Conservation (phyloP, 2,888 invertebrate species). For the Drosophila basisetae region DNA sequence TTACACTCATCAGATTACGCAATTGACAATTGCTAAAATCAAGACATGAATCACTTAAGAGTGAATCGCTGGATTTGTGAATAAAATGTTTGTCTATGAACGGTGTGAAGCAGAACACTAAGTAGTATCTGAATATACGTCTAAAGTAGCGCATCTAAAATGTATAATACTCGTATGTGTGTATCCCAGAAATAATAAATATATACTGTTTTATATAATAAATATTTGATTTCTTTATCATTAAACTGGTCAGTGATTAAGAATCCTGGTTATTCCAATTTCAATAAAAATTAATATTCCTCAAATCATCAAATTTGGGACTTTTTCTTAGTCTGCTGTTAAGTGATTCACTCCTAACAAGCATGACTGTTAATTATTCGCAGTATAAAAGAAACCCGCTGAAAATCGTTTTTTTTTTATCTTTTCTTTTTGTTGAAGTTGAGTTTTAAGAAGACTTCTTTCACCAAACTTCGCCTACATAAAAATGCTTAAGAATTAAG, state of each 20-base stretch:
- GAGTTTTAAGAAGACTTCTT: constrained; percentile 18
- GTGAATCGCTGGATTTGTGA: background rate
- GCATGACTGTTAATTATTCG: constrained; percentile 22
- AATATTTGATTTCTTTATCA: background rate
- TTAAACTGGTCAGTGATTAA: constrained; percentile 11
- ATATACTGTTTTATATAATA: background rate
- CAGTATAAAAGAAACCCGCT: background rate
- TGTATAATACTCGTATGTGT: background rate
- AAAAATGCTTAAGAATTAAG: constrained; percentile 48
- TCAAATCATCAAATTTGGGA: background rate
- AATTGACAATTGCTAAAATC: constrained; percentile 5
- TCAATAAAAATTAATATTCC: background rate
- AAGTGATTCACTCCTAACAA: constrained; percentile 33
- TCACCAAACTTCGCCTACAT: constrained; percentile 5
- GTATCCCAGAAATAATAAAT: background rate
- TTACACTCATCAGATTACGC: constrained; percentile 15
- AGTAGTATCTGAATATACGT: background rate
- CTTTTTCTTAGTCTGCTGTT: constrained; percentile 12
- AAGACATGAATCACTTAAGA: background rate
- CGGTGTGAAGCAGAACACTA: background rate
- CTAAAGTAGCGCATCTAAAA: background rate
- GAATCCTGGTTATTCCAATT: background rate
- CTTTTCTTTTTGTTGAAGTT: background rate
- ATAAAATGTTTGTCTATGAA: background rate
- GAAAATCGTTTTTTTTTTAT: background rate